Base-by-base conservation (phyloP, 2,797 vertebrate species). In the Acanthornis magna region DNA sequence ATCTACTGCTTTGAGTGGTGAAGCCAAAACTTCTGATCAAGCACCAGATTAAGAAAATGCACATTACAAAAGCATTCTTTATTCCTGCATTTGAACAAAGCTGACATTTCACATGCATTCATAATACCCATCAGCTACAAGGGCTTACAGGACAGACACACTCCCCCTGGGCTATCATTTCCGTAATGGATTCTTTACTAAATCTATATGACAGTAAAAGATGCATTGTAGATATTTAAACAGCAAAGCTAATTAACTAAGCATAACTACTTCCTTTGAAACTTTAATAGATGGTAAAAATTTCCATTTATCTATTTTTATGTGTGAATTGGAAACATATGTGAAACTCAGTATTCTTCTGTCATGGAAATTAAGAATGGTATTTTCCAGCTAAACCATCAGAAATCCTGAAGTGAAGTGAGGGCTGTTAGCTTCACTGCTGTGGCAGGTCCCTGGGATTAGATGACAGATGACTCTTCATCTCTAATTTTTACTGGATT, bases 231-330 rank as follows among this genome's bases (percentile, higher is more conserved):
- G 85, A 89, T 86, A 93, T 75, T 94, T 91, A 93, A 96, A 93
- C 61, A 89, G 63, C 47, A 92, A 91, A 96, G 91, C 38, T 83
- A 95, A 95, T 96, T 95, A 97, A 89, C 74, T 54, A 87, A 95
- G 91, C 83, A 67, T 43, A 96, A 92, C 65, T 87, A 91, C 61
- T 85, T 91, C 76, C 91, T 94, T 77, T 96, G 85, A 94, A 96
- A 85, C 80, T 78, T 91, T 57, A 80, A 48, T 60, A 86, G n/a
- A 84, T 23, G 50, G 45, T 22, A 95, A 80, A 80, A 90, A 66
- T n/a, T 85, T 86, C 74, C 85, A 91, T 91, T 94, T 85, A 85
- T 91, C 90, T 94, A 48, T 76, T 94, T 89, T 93, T 78, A 51
- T 27, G 66, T 80, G 76, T 76, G 67, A 88, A 65, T 34, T 81